phyloP scores from a whole-genome alignment of 1,140 invertebrate species.

The Tetramorium simillimum region DNA sequence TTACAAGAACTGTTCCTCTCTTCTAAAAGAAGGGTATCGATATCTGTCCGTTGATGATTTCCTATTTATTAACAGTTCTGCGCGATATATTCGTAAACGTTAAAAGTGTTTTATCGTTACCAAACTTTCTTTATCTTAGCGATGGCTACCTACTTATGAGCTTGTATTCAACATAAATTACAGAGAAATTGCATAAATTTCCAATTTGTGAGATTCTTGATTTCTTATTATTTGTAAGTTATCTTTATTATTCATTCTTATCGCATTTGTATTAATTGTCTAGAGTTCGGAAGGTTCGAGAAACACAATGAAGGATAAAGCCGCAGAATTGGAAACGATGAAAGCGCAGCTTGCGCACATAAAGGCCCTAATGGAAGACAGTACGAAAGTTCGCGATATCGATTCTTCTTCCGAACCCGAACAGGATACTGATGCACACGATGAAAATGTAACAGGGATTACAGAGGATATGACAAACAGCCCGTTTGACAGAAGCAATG shows the following conservation, averaged over 20 bases:
- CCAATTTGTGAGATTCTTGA: neutral
- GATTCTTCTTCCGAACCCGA: constrained; percentile 74
- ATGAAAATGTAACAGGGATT: constrained; percentile 46
- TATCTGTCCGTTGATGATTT: neutral
- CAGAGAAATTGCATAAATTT: neutral
- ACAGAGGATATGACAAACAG: constrained; percentile 65
- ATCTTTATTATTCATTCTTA: neutral
- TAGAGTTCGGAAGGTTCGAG: constrained; percentile 77
- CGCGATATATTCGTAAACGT: neutral
- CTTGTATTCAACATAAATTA: neutral
- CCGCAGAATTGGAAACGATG: constrained; percentile 80
- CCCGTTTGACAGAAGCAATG: constrained; percentile 75
- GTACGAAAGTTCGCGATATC: constrained; percentile 72
- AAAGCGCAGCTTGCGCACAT: constrained; percentile 82
- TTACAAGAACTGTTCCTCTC: neutral
- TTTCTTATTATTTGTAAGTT: neutral
- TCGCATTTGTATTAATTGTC: neutral
- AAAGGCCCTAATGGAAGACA: constrained; percentile 81
- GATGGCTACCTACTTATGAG: neutral
- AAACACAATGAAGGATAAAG: constrained; percentile 77
- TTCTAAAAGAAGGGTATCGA: neutral
- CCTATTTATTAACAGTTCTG: neutral
- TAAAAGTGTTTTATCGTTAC: neutral
- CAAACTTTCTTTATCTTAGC: neutral
- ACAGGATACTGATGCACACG: constrained; percentile 69